These are phyloP conservation scores for Podargus strigoides DNA, from an alignment of 2,797 vertebrate genomes.

Conservation along the genomic window DNA sequence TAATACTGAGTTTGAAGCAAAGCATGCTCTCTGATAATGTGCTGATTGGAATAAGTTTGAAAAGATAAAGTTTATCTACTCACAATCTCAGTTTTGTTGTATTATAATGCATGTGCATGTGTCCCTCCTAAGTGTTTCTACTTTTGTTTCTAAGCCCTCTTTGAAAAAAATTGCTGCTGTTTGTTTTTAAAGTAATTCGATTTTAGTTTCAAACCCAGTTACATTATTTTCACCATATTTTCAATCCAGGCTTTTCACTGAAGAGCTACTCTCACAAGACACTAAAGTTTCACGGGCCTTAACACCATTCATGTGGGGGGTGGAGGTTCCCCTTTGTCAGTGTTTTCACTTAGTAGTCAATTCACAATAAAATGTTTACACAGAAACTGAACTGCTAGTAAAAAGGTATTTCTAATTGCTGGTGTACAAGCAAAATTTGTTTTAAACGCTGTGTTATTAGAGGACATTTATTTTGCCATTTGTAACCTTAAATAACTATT, in stretches of 20 bases:
- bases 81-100: neutral
- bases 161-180: constrained; percentile 61
- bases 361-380: constrained; percentile 24
- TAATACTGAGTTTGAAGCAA: neutral
- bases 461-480: constrained; percentile 6
- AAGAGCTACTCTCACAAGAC: constrained; percentile 55
- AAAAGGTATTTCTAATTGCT: neutral
- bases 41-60: neutral
- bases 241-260: constrained; percentile 58
- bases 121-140: constrained; percentile 24
- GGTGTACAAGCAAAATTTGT: neutral
- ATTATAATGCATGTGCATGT: neutral
- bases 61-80: neutral
- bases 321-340: no score
- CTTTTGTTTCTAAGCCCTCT: neutral
- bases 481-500: constrained; percentile 31
- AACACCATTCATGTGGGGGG: no score
- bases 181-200: constrained; percentile 77
- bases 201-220: constrained; percentile 69
- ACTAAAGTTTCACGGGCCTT: constrained; percentile 50
- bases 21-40: neutral
- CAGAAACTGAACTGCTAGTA: neutral
- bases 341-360: constrained; percentile 59
- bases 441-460: constrained; percentile 42
- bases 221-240: constrained; percentile 75